phyloP scores from a whole-genome alignment of 2,113 vertebrate species.

The Poicephalus meyeri region DNA sequence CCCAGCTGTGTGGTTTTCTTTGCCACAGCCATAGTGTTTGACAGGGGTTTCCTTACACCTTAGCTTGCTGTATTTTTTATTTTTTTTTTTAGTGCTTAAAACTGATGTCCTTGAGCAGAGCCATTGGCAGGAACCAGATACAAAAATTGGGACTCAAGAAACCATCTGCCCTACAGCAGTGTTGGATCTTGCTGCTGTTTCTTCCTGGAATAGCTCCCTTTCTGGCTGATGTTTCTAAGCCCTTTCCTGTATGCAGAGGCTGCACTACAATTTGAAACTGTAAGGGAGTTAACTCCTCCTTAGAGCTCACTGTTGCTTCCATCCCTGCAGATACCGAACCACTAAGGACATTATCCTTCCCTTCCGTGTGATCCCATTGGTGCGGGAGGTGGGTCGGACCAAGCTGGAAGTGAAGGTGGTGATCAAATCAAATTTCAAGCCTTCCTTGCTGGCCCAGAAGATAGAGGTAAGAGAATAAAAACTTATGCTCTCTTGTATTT shows the following conservation, averaged over 20 bases:
- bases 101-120: background rate
- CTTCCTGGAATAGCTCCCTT: background rate
- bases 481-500: background rate
- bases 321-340: constrained; percentile 89
- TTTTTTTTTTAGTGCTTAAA: background rate
- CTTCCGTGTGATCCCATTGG: constrained; percentile 96
- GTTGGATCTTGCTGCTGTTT: background rate
- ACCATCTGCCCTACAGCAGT: background rate
- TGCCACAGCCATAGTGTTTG: background rate
- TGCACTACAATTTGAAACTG: background rate
- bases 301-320: background rate
- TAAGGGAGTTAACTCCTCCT: background rate
- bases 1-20: background rate
- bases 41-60: background rate
- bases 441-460: constrained; percentile 97
- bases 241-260: background rate
- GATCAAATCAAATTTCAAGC: constrained; percentile 99
- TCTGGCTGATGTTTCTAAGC: background rate
- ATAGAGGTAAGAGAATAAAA: constrained; percentile 86
- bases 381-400: constrained; percentile 96
- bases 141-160: background rate
- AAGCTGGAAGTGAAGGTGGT: constrained; percentile 99
- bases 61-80: background rate
- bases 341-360: constrained; percentile 99
- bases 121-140: background rate